Evolutionary conservation across 2,797 vertebrate genomes (phyloP).

Genomic region (Uromys caudimaculatus): DNA sequence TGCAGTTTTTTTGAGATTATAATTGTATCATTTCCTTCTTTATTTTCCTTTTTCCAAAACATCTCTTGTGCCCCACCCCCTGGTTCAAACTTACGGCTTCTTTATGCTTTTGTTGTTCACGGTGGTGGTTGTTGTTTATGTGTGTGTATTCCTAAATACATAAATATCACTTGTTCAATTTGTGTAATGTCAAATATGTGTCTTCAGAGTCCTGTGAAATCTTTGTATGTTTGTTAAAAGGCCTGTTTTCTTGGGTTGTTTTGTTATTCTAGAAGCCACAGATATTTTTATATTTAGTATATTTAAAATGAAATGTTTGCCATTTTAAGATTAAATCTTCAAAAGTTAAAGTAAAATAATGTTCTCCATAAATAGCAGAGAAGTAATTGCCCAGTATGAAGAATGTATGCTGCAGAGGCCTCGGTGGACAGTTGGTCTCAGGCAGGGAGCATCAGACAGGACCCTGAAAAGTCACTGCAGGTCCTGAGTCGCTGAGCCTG

Average conservation of each 20-base stretch:
- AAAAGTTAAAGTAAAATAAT: conserved; percentile 69
- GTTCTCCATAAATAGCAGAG: conserved; percentile 9
- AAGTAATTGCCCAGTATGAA: conserved; percentile 25
- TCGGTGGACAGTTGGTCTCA: conserved; percentile 49
- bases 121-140: background rate
- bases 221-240: background rate
- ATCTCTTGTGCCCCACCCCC: background rate
- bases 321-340: conserved; percentile 67
- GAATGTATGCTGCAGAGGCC: background rate
- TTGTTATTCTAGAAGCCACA: background rate
- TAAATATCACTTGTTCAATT: background rate
- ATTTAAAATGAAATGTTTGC: conserved; percentile 29
- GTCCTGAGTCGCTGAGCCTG: conserved; percentile 17
- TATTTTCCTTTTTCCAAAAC: background rate
- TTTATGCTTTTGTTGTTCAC: background rate
- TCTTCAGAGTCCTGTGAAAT: background rate
- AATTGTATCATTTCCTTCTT: background rate
- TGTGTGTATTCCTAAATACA: background rate
- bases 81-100: background rate
- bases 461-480: background rate
- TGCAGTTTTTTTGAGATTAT: background rate
- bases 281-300: conserved; percentile 35
- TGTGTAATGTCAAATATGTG: background rate
- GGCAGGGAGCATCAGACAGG: background rate
- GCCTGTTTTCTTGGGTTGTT: background rate